Conservation (phyloP, 2,888 invertebrate genomes). For the Dynastes grantii region DNA sequence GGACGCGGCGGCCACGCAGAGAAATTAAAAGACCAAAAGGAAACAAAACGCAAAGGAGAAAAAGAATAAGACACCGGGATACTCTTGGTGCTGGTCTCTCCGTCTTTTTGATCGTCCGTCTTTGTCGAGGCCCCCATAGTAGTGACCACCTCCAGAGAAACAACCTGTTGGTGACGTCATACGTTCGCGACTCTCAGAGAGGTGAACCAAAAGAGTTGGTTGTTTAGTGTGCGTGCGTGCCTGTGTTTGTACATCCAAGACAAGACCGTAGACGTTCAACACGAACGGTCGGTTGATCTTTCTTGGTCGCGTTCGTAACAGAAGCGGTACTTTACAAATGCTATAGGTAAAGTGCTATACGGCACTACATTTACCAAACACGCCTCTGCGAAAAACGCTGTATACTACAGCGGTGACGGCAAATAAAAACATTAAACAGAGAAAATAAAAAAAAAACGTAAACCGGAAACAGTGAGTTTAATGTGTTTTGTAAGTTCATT, state of each 20-base stretch:
- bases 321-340: conserved; percentile 19
- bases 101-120: conserved; percentile 47
- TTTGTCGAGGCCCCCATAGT: conserved; percentile 63
- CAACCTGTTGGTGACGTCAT: conserved; percentile 68
- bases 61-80: conserved; percentile 35
- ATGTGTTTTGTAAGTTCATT: background rate
- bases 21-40: conserved; percentile 40
- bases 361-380: conserved; percentile 5
- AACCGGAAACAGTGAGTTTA: conserved; percentile 4
- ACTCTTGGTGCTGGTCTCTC: conserved; percentile 41
- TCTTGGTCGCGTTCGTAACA: conserved; percentile 27
- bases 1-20: conserved; percentile 22
- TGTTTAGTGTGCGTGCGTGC: conserved; percentile 37
- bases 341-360: conserved; percentile 20
- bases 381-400: background rate
- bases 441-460: background rate
- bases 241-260: conserved; percentile 40
- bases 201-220: conserved; percentile 49
- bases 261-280: conserved; percentile 47
- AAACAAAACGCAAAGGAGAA: conserved; percentile 30
- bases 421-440: conserved; percentile 10
- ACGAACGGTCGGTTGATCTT: conserved; percentile 25
- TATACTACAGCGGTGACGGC: background rate
- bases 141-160: conserved; percentile 66
- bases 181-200: conserved; percentile 53